phyloP scores from a whole-genome alignment of 2,113 vertebrate genomes.

The Albula goreensis region DNA sequence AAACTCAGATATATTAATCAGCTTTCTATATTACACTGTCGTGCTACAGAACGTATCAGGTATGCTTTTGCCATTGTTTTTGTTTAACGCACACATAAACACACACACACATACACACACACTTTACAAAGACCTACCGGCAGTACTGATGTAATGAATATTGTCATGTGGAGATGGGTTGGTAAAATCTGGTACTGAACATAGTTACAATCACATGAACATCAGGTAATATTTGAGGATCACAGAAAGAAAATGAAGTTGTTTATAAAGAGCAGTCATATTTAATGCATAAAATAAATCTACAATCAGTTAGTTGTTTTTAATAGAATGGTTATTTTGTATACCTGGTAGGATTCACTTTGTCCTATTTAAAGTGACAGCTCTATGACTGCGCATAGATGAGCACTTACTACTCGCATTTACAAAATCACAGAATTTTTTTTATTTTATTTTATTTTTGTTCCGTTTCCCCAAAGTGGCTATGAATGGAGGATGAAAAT shows the following conservation, averaged over 20 bases:
- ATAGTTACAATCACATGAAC: slow-evolving; percentile 68
- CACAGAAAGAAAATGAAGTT: slow-evolving; percentile 54
- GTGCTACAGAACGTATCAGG: slow-evolving; percentile 77
- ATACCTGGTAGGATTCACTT: slow-evolving; percentile 70
- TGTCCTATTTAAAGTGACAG: slow-evolving; percentile 67
- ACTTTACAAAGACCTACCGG: slow-evolving; percentile 57
- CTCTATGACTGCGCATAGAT: slow-evolving; percentile 72
- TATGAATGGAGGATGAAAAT: slow-evolving; percentile 73
- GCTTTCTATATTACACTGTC: slow-evolving; percentile 80
- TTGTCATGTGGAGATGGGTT: slow-evolving; percentile 59
- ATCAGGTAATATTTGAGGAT: slow-evolving; percentile 43
- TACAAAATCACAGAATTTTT: slow-evolving; percentile 48
- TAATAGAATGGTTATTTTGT: slow-evolving; percentile 50
- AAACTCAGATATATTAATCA: slow-evolving; percentile 76
- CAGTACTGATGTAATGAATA: slow-evolving; percentile 69
- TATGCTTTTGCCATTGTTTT: slow-evolving; percentile 74
- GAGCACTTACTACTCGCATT: slow-evolving; percentile 72
- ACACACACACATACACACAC: slow-evolving; percentile 44
- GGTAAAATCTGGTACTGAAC: slow-evolving; percentile 73
- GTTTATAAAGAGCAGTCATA: slow-evolving; percentile 55
- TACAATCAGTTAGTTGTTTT: slow-evolving; percentile 59
- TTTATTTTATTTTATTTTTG: slow-evolving; percentile 50
- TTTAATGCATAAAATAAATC: slow-evolving; percentile 53
- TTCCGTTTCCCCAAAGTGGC: slow-evolving; percentile 62
- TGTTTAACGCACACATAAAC: slow-evolving; percentile 60